Base-by-base conservation (phyloP, 2,888 invertebrate species). In the Macrosiphum euphorbiae region DNA sequence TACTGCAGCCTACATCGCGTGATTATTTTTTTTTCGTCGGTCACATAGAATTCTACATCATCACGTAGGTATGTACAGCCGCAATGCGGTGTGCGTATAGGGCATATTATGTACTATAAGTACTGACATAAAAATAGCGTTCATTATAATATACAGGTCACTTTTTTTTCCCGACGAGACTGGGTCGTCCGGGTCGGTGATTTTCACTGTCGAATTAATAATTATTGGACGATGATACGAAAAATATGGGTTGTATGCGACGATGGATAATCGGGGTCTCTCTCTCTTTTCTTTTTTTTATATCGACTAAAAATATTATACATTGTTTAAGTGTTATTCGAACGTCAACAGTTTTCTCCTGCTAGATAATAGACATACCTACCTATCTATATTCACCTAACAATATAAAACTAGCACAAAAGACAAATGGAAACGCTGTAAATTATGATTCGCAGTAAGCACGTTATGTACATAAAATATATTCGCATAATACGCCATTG, bases 171-270 rank as follows among this genome's bases (percentile, higher is more conserved):
- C 7, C n/a, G 8, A 78, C 78, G 78, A 78, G 35, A 78, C 35
- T 78, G 35, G 78, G 78, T 78, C 78, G 35, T 78, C 20, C 20
- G 78, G 35, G 20, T 20, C 35, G 35, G 35, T 35, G 78, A 35
- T 78, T 78, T 78, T 78, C 78, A 20, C 35, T 78, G 78, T 35
- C 78, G 20, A 35, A 35, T 78, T 78, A 35, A 78, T 78, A 78
- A 78, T 78, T 78, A 78, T 78, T 41, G 78, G 35, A 78, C 78
- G 78, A 78, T 78, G 78, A 78, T 78, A 35, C 78, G 78, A 78
- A 78, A 78, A 78, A 78, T 35, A 78, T 35, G 78, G 78, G 3
- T 78, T 78, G 78, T 78, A 41, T 35, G 78, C 3, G 35, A 35
- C 20, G 78, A 78, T 35, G 78, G 78, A 35, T 78, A 20, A 78